phyloP scores from a whole-genome alignment of 2,797 vertebrate species.

The Onychomys leucogaster region DNA sequence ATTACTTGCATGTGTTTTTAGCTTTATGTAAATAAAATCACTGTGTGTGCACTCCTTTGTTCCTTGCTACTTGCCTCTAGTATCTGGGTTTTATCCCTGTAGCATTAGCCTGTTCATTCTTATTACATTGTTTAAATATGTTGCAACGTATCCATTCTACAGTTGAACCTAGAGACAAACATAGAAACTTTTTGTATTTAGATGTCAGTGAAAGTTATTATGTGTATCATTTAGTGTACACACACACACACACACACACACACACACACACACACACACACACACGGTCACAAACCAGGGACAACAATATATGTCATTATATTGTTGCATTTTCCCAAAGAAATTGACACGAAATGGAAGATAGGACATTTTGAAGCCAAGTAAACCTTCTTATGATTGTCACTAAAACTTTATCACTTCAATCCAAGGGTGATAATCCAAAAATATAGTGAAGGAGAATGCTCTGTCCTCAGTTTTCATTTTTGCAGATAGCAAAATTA shows the following conservation, averaged over 20 bases:
- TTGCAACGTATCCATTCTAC: neutral
- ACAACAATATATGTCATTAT: slow-evolving; percentile 10
- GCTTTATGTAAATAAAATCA: slow-evolving; percentile 39
- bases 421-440: neutral
- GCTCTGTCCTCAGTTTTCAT: neutral
- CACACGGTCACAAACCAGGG: neutral
- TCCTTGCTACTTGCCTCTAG: neutral
- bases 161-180: neutral
- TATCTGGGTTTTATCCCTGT: slow-evolving; percentile 47
- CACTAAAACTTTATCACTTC: slow-evolving; percentile 44
- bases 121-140: slow-evolving; percentile 9
- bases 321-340: slow-evolving; percentile 51
- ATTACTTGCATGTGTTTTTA: slow-evolving; percentile 40
- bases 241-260: neutral
- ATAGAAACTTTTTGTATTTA: slow-evolving; percentile 37
- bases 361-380: slow-evolving; percentile 41
- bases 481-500: neutral
- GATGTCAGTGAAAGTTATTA: slow-evolving; percentile 33
- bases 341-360: slow-evolving; percentile 39
- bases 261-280: neutral
- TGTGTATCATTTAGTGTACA: neutral
- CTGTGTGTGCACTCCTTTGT: neutral
- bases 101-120: slow-evolving; percentile 47
- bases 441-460: neutral
- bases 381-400: neutral